Conservation (phyloP, 37 sponge, comb jelly and placozoan species). For the Petrosia ficiformis region DNA sequence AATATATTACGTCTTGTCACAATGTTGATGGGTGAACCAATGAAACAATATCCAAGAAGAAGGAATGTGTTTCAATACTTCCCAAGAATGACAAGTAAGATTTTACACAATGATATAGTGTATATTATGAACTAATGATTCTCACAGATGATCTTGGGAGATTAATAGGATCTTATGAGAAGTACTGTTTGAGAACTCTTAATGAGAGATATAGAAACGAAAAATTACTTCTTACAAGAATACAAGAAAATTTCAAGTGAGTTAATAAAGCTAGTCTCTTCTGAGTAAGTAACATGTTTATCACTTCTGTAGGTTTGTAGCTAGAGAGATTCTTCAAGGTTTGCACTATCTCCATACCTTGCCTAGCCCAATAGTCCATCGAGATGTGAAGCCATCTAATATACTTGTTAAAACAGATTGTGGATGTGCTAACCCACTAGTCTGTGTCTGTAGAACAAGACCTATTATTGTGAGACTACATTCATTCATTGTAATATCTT, state of each 20-base stretch:
- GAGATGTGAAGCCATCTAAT: slow-evolving; percentile 2
- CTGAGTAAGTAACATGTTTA: too few relatives aligned
- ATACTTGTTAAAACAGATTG: neutral
- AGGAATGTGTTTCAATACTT: neutral
- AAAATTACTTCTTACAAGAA: neutral
- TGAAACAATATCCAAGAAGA: neutral
- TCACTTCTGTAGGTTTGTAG: neutral
- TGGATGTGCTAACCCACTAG: slow-evolving; percentile 3
- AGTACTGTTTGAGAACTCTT: slow-evolving; percentile 1
- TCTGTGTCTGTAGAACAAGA: slow-evolving; percentile 3
- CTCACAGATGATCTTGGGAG: slow-evolving; percentile 1
- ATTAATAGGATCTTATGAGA: slow-evolving; percentile 1
- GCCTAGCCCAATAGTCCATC: neutral
- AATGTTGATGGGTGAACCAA: slow-evolving; percentile 1
- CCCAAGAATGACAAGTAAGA: slow-evolving; percentile 7
- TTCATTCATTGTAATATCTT: neutral
- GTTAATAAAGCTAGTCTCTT: too few relatives aligned
- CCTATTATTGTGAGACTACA: neutral
- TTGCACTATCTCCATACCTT: slow-evolving; percentile 6
- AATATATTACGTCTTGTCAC: neutral
- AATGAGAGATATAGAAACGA: neutral
- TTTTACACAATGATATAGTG: neutral
- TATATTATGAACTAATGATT: neutral
- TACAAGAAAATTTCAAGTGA: neutral
- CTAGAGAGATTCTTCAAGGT: neutral